phyloP scores from a whole-genome alignment of 2,797 vertebrate genomes.

The Aplochiton taeniatus region DNA sequence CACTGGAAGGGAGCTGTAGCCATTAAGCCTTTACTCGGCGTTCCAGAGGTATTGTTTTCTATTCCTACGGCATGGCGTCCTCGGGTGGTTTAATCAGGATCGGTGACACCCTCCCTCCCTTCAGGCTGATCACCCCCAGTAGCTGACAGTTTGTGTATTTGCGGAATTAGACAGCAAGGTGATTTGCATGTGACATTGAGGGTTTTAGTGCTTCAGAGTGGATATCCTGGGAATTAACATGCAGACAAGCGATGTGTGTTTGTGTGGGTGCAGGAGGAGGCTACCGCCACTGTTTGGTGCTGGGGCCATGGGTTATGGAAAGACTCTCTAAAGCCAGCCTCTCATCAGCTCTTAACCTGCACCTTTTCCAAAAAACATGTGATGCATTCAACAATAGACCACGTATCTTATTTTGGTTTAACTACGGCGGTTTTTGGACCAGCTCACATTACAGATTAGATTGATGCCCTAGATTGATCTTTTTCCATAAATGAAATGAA shows the following conservation, averaged over 20 bases:
- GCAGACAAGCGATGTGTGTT: constrained; percentile 59
- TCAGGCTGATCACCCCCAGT: background rate
- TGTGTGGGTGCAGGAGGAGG: constrained; percentile 62
- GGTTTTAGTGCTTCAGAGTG: constrained; percentile 5
- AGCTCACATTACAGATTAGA: background rate
- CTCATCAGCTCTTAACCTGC: constrained; percentile 65
- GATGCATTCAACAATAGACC: constrained; percentile 69
- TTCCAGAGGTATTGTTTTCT: background rate
- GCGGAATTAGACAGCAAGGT: constrained; percentile 12
- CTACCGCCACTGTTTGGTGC: constrained; percentile 69
- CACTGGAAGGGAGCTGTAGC: background rate
- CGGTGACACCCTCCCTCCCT: constrained; percentile 7
- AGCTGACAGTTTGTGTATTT: constrained; percentile 5
- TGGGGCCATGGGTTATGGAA: constrained; percentile 68
- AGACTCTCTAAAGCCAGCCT: constrained; percentile 69
- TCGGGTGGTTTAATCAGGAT: constrained; percentile 5
- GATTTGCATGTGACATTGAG: constrained; percentile 19
- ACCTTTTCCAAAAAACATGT: constrained; percentile 69
- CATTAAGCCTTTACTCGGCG: background rate
- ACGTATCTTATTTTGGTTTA: constrained; percentile 73
- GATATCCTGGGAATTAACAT: constrained; percentile 8
- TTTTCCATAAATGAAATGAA: too few relatives aligned
- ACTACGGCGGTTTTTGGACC: constrained; percentile 60
- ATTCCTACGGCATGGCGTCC: background rate
- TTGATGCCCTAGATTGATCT: constrained; percentile 42